Percentiles rank a stretch among this genome's conserved stretches.
Evolutionary conservation across 2,797 vertebrate species (phyloP).

Genomic region (Brachyalestes nurse): DNA sequence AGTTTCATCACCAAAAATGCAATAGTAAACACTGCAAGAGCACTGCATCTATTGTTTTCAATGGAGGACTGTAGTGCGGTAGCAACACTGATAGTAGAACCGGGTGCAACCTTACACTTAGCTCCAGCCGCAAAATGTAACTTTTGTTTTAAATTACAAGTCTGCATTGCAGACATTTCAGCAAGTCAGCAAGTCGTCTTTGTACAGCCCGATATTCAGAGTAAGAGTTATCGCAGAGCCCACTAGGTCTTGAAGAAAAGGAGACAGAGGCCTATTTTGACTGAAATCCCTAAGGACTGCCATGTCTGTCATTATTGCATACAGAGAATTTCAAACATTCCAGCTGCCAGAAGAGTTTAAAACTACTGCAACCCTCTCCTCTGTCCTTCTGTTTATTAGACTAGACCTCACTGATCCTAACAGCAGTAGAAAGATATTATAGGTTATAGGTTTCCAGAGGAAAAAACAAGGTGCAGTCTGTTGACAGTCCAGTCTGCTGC

Average conservation of each 20-base stretch:
- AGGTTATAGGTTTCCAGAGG: background rate
- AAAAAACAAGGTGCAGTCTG: background rate
- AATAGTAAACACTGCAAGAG: background rate
- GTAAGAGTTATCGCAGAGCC: background rate
- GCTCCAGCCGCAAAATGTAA: background rate
- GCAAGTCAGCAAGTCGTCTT: background rate
- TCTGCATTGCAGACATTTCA: background rate
- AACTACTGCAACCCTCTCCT: background rate
- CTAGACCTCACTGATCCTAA: background rate
- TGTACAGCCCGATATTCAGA: slow-evolving; percentile 2
- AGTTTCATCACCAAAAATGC: background rate
- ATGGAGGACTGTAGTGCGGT: background rate
- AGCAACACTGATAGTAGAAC: background rate
- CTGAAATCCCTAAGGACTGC: background rate
- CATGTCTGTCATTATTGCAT: slow-evolving; percentile 5
- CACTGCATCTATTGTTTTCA: background rate
- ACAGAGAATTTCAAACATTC: slow-evolving; percentile 14
- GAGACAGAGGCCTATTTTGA: background rate
- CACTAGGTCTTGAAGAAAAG: slow-evolving; percentile 5
- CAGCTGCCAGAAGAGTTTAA: background rate
- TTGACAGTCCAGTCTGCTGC: background rate
- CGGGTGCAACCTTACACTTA: slow-evolving; percentile 4
- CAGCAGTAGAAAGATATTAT: background rate
- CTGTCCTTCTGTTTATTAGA: background rate
- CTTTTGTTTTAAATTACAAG: slow-evolving; percentile 24